Evolutionary conservation across 2,888 invertebrate species (phyloP).

Genomic region (Mesorhabditis belari): DNA sequence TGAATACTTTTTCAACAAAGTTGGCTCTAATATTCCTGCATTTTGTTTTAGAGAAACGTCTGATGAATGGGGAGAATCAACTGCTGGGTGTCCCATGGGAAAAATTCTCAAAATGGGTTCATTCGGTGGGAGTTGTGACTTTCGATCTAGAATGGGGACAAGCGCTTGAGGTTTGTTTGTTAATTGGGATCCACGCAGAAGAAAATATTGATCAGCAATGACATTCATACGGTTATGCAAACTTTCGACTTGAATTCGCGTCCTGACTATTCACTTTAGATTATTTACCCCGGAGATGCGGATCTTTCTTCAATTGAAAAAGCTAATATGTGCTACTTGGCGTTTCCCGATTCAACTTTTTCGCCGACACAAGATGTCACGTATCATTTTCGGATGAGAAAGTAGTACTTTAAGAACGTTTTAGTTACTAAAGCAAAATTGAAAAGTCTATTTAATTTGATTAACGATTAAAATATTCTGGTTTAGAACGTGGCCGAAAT

Average conservation of each 20-base stretch:
- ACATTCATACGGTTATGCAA: background rate
- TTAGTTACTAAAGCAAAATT: slow-evolving; percentile 2
- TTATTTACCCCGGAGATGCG: slow-evolving; percentile 74
- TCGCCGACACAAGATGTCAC: slow-evolving; percentile 97
- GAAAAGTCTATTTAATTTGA: background rate
- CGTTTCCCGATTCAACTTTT: slow-evolving; percentile 92
- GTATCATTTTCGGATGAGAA: slow-evolving; percentile 82
- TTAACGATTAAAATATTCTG: background rate
- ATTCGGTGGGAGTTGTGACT: slow-evolving; percentile 94
- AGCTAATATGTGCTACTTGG: slow-evolving; percentile 80
- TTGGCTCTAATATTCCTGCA: background rate
- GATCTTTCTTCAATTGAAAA: slow-evolving; percentile 59
- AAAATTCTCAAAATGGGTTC: slow-evolving; percentile 77
- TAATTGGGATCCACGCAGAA: background rate
- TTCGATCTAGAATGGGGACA: slow-evolving; percentile 98
- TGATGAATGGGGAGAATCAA: slow-evolving; percentile 1
- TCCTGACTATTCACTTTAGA: slow-evolving; percentile 56
- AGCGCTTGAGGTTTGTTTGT: slow-evolving; percentile 74
- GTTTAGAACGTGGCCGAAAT: slow-evolving; percentile 5
- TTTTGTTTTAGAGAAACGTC: background rate
- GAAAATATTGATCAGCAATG: slow-evolving; percentile 2
- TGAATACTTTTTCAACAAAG: background rate
- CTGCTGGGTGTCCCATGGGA: slow-evolving; percentile 55
- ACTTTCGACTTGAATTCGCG: background rate
- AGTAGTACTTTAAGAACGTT: slow-evolving; percentile 12